Conservation (phyloP, 2,797 vertebrate species). For the Anguilla pacifica region DNA sequence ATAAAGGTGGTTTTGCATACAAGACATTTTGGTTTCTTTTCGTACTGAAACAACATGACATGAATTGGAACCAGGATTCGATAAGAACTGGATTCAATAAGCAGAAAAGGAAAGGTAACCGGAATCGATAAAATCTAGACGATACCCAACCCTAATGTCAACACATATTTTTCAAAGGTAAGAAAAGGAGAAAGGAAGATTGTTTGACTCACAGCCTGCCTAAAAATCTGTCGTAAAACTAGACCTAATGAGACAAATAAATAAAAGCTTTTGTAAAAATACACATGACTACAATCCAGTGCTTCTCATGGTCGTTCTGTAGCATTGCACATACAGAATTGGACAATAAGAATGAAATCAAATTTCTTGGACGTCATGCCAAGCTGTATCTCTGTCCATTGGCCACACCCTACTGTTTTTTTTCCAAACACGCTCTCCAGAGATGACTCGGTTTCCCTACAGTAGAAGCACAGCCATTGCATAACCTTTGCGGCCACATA, state of each 20-base stretch:
- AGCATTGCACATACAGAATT: not conserved
- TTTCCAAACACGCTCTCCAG: not conserved
- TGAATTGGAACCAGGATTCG: too few relatives aligned
- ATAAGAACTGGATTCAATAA: too few relatives aligned
- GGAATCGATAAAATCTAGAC: too few relatives aligned
- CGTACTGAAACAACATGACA: too few relatives aligned
- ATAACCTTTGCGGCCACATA: not conserved
- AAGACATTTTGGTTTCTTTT: too few relatives aligned
- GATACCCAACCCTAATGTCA: not conserved
- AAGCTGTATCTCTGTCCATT: not conserved
- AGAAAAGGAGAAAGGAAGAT: not conserved
- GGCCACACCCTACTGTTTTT: not conserved
- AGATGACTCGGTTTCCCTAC: not conserved
- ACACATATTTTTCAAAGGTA: conserved; percentile 24
- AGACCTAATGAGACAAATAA: not conserved
- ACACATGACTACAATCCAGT: not conserved
- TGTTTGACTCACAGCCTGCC: not conserved
- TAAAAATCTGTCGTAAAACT: not conserved
- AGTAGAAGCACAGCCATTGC: not conserved
- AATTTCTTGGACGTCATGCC: not conserved
- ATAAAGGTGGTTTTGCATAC: too few relatives aligned
- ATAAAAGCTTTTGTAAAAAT: not conserved
- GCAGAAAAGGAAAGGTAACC: too few relatives aligned
- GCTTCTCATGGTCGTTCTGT: not conserved
- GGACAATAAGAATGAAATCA: not conserved